These are phyloP conservation scores for Andricus grossulariae DNA, from an alignment of 1,140 invertebrate genomes.

Conservation along the genomic window DNA sequence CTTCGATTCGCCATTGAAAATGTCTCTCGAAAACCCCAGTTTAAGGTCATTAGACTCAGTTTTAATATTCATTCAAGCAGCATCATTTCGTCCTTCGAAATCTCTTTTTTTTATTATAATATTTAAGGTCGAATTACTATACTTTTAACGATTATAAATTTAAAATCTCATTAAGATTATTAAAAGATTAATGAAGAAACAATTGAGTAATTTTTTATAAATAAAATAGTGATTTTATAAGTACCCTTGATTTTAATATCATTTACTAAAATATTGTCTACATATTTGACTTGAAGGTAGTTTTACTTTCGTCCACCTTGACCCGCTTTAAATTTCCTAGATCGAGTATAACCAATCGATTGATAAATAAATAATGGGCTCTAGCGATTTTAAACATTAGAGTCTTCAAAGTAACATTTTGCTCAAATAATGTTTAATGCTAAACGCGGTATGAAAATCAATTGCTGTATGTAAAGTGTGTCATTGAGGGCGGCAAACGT, in stretches of 20 bases:
- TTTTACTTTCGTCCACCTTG: conserved; percentile 16
- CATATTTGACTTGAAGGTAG: neutral
- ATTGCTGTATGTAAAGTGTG: neutral
- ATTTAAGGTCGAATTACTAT: neutral
- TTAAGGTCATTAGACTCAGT: neutral
- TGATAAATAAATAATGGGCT: conserved; percentile 3
- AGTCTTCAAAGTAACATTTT: neutral
- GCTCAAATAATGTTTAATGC: neutral
- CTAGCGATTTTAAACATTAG: conserved; percentile 8
- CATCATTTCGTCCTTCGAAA: neutral
- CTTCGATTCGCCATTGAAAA: conserved; percentile 11
- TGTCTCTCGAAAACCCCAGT: neutral
- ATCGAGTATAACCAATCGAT: conserved; percentile 4
- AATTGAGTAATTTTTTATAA: neutral
- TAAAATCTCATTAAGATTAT: neutral
- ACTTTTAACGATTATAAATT: too few species aligned
- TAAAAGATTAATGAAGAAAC: neutral
- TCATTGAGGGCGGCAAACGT: neutral
- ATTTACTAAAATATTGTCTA: neutral
- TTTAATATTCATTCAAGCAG: neutral
- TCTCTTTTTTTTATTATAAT: neutral
- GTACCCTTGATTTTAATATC: too few species aligned
- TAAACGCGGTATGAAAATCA: neutral
- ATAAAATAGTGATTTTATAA: neutral
- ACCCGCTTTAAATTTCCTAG: conserved; percentile 8